Base-by-base conservation (phyloP, 2,888 invertebrate species). In the Barypeithes pellucidus region DNA sequence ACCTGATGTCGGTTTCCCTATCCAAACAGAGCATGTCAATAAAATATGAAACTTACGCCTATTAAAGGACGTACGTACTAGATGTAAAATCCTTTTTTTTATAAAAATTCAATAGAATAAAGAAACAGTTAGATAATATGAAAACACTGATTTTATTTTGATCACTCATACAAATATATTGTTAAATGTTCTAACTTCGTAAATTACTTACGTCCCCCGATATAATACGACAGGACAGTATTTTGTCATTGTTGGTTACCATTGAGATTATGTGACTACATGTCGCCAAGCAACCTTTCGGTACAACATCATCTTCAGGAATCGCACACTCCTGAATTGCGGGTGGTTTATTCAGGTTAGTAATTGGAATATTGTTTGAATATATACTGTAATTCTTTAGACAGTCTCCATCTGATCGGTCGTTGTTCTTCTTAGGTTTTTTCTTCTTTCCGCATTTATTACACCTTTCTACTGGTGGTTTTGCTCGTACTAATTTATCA, bases 381-480 rank as follows among this genome's bases (percentile, higher is more conserved):
- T 11, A 7, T 43, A 61, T 24, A n/a, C 24, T 45, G 5, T 14
- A 11, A 14, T 7, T 61, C 14, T 60, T 20, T 22, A 22, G 5
- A 61, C 8, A n/a, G 24, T 22, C 14, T 41, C 11, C 14, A 9
- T 14, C 5, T 52, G n/a, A n/a, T 33, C 16, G 1, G 2, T 33
- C 0, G 22, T 39, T 59, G 9, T 24, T 29, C 11, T 63, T 63
- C n/a, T 63, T 50, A 8, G 66, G 52, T 5, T 61, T 45, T 16
- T 67, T 72, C 29, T 72, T 72, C 33, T 72, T 72, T 12, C 67
- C 72, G 16, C 72, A 72, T 41, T 62, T 72, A 24, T 33, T n/a
- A 29, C 72, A 72, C 22, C 24, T 72, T 57, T 60, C 47, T 24
- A n/a, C 12, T 20, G 47, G 18, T 50, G 24, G 24, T 39, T 24